Percentiles rank a stretch among this genome's conserved stretches.
These are phyloP conservation scores for Rhinella marina DNA, from an alignment of 2,797 vertebrate genomes.

Conservation along the genomic window DNA sequence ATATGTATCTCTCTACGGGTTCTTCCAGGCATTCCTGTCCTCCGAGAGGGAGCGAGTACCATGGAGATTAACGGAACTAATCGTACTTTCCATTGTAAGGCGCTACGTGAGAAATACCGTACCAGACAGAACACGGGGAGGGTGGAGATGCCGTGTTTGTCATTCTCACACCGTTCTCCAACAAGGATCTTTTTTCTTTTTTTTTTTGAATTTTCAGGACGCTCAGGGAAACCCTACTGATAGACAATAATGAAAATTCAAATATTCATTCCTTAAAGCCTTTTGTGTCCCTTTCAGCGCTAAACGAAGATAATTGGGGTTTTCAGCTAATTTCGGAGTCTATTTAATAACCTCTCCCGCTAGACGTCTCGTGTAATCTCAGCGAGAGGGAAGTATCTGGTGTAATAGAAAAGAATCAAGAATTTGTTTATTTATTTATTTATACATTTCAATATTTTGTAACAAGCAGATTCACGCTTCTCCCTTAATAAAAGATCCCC, in stretches of 20 bases:
- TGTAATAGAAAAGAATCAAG: constrained; percentile 82
- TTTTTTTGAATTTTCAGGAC: constrained; percentile 68
- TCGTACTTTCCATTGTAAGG: constrained; percentile 46
- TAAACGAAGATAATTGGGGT: constrained; percentile 75
- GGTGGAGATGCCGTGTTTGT: constrained; percentile 28
- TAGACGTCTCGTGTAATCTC: constrained; percentile 83
- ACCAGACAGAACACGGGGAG: constrained; percentile 16
- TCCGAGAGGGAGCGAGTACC: constrained; percentile 39
- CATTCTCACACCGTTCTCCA: constrained; percentile 40
- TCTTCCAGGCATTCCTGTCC: constrained; percentile 40
- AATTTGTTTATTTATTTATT: constrained; percentile 67
- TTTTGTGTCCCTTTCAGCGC: constrained; percentile 72
- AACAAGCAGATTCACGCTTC: constrained; percentile 82
- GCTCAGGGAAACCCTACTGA: constrained; percentile 70
- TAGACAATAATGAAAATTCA: constrained; percentile 77
- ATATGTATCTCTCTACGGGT: constrained; percentile 28
- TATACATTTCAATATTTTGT: not conserved
- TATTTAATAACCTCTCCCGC: constrained; percentile 82
- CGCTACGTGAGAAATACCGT: constrained; percentile 35
- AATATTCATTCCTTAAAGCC: constrained; percentile 76
- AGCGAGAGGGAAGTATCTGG: constrained; percentile 83
- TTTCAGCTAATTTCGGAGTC: constrained; percentile 78
- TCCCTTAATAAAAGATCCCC: constrained; percentile 81
- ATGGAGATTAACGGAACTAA: constrained; percentile 59
- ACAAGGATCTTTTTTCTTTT: constrained; percentile 80